Evolutionary conservation across 1,140 invertebrate species (phyloP).

Genomic region (Magallana gigas): DNA sequence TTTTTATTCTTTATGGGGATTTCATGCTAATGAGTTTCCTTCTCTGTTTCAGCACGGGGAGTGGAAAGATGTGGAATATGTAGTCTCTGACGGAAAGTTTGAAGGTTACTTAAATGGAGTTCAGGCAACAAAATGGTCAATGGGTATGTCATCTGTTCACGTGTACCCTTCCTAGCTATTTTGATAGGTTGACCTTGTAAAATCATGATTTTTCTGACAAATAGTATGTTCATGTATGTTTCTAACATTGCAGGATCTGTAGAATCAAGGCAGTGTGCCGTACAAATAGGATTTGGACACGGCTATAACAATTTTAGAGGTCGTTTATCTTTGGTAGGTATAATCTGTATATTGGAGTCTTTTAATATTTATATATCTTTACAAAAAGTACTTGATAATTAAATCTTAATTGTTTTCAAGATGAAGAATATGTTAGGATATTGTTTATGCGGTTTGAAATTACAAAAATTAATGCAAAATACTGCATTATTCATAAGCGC

Average conservation of each 20-base stretch:
- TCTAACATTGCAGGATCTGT: constrained; percentile 43
- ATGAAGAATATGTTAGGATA: too few species aligned
- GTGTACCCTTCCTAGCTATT: neutral
- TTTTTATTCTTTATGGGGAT: neutral
- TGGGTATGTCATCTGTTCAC: constrained; percentile 8
- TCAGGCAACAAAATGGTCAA: neutral
- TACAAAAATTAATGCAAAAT: too few species aligned
- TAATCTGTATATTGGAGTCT: neutral
- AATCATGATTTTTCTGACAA: too few species aligned
- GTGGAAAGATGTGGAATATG: constrained; percentile 51
- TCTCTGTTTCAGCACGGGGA: constrained; percentile 34
- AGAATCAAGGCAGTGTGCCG: constrained; percentile 51
- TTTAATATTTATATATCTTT: too few species aligned
- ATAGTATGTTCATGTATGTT: neutral
- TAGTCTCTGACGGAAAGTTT: constrained; percentile 39
- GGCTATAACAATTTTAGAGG: constrained; percentile 54
- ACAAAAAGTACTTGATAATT: too few species aligned
- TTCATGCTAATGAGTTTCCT: neutral
- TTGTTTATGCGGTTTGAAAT: too few species aligned
- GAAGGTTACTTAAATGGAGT: constrained; percentile 44
- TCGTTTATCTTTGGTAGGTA: constrained; percentile 45
- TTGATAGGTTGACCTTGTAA: neutral
- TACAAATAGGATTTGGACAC: constrained; percentile 53
- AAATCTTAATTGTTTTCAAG: too few species aligned
- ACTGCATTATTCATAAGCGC: too few species aligned